Evolutionary conservation across 1,140 invertebrate genomes (phyloP), one percentile per base, ranked within the genome.

Genomic region (Oryctes rhinoceros): DNA sequence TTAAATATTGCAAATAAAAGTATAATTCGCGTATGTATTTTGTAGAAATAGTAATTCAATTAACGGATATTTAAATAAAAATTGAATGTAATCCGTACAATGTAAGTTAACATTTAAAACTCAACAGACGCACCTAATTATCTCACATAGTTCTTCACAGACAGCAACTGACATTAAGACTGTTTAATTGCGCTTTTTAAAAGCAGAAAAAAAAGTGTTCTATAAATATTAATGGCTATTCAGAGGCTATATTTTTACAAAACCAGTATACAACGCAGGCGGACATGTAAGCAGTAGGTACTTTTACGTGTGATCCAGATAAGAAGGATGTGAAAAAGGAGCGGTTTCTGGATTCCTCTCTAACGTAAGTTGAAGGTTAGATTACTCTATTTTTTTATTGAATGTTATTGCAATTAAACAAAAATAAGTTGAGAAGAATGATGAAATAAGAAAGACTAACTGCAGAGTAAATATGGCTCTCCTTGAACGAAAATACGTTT

Each of bases 341-440:
- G 65, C 65, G 65, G 65, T 15, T 35, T 71, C 65, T 71, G 20
- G 65, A 24, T 67, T 71, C 65, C 65, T 71, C 65, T 71, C 65
- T 71, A 30, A 30, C 13, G 35, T 67, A 71, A 71, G 35, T 71
- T 71, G 18, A 71, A 71, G 65, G 65, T 71, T 71, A 24, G 15
- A 37, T 15, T 15, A 15, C 37, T 30, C 6, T 30, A 37, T 71
- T 71, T 4, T 37, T 71, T 20, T 6, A 20, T 62, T n/a, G 1
- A 71, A 13, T 71, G 65, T 13, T 30, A 35, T 6, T 71, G 20
- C 35, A 71, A 71, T 59, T 59, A 59, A 18, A 59, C 5, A 59
- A 59, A n/a, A 59, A n/a, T 18, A 59, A n/a, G 15, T 18, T n/a
- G 53, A 15, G 18, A 59, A 6, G 15, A 59, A 59, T 44, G 39